Percentiles rank a stretch among this genome's conserved stretches.
These are phyloP conservation scores for Lasioglossum pauxillum DNA, from an alignment of 2,888 invertebrate species.

Conservation along the genomic window DNA sequence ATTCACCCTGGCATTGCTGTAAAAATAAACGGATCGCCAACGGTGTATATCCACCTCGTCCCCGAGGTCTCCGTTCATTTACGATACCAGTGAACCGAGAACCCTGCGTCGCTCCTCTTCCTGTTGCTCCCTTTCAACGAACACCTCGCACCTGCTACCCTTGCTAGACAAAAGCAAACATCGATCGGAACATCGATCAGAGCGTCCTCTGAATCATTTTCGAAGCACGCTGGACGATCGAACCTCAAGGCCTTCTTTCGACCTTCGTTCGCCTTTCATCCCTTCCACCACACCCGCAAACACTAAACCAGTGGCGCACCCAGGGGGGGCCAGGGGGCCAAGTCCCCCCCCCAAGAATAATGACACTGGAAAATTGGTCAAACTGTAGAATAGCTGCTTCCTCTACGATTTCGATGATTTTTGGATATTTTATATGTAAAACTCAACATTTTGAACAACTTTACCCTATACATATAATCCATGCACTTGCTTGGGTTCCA, in stretches of 20 bases:
- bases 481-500: too few species aligned
- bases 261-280: not conserved
- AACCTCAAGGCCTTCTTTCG: not conserved
- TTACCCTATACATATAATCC: too few species aligned
- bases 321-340: too few species aligned
- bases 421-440: too few species aligned
- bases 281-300: not conserved
- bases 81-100: constrained; percentile 69
- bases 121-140: not conserved
- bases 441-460: too few species aligned
- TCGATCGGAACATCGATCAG: not conserved
- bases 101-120: constrained; percentile 45
- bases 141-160: constrained; percentile 40
- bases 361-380: too few species aligned
- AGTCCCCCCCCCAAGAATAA: too few species aligned
- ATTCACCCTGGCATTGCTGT: constrained; percentile 83
- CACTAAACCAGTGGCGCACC: too few species aligned
- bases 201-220: not conserved
- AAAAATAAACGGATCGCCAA: constrained; percentile 82
- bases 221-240: not conserved
- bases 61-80: constrained; percentile 68
- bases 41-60: constrained; percentile 66
- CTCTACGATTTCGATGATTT: too few species aligned
- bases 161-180: constrained; percentile 17
- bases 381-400: too few species aligned